Conservation (phyloP, 2,113 vertebrate species). For the human region DNA sequence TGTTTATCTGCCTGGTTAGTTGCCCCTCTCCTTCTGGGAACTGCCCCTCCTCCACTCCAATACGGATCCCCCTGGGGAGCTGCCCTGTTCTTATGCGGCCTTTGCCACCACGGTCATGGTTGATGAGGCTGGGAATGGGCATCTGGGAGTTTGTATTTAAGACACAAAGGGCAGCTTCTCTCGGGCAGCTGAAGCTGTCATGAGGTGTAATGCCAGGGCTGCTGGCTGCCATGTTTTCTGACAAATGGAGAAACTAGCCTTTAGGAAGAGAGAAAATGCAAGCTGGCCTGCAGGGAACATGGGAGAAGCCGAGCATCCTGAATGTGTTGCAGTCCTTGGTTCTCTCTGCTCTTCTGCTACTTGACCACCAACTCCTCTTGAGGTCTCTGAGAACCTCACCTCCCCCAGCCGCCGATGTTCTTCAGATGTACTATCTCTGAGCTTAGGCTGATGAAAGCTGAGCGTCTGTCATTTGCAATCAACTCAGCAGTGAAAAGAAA, state of each 20-base stretch:
- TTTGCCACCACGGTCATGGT: neutral
- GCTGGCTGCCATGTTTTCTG: neutral
- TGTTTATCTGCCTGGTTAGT: neutral
- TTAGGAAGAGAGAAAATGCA: neutral
- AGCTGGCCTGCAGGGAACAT: neutral
- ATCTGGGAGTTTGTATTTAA: neutral
- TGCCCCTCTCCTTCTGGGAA: neutral
- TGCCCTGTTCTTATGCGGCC: neutral
- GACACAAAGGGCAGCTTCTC: neutral
- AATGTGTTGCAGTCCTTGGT: fast-evolving
- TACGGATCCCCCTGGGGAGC: neutral
- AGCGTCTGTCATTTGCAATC: neutral
- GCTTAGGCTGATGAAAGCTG: neutral
- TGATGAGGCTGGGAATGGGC: neutral
- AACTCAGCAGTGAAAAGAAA: neutral
- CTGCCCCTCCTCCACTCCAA: neutral
- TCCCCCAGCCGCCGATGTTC: neutral
- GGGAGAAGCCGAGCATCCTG: neutral
- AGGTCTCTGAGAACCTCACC: neutral
- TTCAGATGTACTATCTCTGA: neutral
- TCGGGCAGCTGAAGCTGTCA: neutral
- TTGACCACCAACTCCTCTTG: neutral
- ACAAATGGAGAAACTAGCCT: neutral
- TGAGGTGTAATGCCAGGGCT: neutral
- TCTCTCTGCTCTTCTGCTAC: neutral